phyloP scores from a whole-genome alignment of 2,113 vertebrate species.

The Grallaria varia region DNA sequence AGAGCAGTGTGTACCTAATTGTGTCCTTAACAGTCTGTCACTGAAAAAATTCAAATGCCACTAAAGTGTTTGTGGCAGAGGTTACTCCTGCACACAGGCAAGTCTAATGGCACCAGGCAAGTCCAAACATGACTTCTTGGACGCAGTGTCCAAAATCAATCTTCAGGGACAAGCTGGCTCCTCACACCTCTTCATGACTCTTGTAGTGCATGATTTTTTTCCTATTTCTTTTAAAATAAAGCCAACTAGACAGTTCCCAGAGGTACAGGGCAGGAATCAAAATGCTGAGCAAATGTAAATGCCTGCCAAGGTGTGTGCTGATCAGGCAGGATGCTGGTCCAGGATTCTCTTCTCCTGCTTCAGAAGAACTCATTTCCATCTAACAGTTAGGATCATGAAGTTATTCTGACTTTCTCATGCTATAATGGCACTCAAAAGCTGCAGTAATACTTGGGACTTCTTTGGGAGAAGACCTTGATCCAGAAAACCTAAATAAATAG shows the following conservation, averaged over 20 bases:
- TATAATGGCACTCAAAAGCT: background rate
- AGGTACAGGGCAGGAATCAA: background rate
- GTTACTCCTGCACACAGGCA: background rate
- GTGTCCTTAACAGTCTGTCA: background rate
- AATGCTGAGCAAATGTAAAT: constrained; percentile 40
- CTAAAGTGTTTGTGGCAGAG: background rate
- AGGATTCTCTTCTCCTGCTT: background rate
- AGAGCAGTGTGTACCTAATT: background rate
- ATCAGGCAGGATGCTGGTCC: background rate
- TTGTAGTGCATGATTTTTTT: background rate
- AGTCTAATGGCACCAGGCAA: background rate
- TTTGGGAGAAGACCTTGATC: background rate
- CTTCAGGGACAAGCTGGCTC: constrained; percentile 20
- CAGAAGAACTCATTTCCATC: background rate
- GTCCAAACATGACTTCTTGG: background rate
- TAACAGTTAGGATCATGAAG: background rate
- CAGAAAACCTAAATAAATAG: background rate
- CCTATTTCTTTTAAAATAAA: constrained; percentile 15
- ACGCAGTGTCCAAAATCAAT: background rate
- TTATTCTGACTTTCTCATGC: background rate
- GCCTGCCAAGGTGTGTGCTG: constrained; percentile 20
- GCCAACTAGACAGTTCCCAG: background rate
- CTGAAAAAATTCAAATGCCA: background rate
- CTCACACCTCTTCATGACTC: background rate
- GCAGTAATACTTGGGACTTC: background rate